Evolutionary conservation across 1,140 invertebrate genomes (phyloP).

Genomic region (Ceratosolen fusciceps): DNA sequence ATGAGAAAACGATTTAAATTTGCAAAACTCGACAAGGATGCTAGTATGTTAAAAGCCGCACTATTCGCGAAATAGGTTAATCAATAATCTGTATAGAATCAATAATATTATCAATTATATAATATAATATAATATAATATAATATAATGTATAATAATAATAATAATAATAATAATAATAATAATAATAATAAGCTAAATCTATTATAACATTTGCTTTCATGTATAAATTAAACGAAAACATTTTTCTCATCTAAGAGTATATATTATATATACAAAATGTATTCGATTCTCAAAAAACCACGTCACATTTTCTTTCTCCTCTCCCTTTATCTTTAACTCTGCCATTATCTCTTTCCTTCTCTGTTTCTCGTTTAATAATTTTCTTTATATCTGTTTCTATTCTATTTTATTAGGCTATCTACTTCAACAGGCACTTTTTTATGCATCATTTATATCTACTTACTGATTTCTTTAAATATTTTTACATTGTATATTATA

Average conservation of each 20-base stretch:
- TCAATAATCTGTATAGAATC: slow-evolving; percentile 32
- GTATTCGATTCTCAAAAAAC: slow-evolving; percentile 63
- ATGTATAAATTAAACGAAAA: slow-evolving; percentile 66
- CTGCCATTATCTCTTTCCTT: background rate
- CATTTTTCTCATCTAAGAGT: slow-evolving; percentile 55
- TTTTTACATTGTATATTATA: background rate
- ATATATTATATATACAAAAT: slow-evolving; percentile 65
- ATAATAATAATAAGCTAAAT: slow-evolving; percentile 61
- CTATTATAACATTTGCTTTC: slow-evolving; percentile 64
- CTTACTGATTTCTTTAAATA: background rate
- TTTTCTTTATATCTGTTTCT: background rate
- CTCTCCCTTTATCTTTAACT: slow-evolving; percentile 40
- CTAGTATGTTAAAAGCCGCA: background rate
- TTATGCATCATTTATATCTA: background rate
- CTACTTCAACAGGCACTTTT: slow-evolving; percentile 8
- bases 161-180: slow-evolving; percentile 58
- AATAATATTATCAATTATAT: slow-evolving; percentile 48
- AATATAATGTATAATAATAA: slow-evolving; percentile 53
- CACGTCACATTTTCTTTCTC: slow-evolving; percentile 59
- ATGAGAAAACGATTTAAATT: slow-evolving; percentile 11
- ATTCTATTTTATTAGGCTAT: slow-evolving; percentile 20
- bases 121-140: slow-evolving; percentile 33
- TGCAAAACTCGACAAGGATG: slow-evolving; percentile 27
- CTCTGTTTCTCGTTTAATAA: background rate
- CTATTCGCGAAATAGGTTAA: slow-evolving; percentile 13